phyloP scores from a whole-genome alignment of 1,140 invertebrate genomes.

The Achroia grisella region DNA sequence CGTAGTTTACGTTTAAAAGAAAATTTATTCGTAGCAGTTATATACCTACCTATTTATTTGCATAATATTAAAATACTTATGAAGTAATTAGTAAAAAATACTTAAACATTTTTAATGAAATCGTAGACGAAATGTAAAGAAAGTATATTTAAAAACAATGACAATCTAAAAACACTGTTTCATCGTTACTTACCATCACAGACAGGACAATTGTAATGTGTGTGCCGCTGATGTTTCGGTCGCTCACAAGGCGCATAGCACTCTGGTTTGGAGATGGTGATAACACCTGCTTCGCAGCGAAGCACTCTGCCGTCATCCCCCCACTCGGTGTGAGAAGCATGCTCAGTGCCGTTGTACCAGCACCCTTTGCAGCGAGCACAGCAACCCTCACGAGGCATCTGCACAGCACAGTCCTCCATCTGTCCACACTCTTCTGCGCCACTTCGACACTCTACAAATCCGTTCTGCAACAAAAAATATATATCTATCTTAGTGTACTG shows the following conservation, averaged over 20 bases:
- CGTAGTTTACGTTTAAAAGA: no score
- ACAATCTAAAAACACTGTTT: neutral
- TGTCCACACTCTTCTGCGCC: slow-evolving; percentile 51
- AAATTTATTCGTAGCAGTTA: no score
- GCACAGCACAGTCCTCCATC: slow-evolving; percentile 57
- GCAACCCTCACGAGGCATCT: slow-evolving; percentile 60
- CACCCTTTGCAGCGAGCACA: slow-evolving; percentile 78
- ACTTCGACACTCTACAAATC: slow-evolving; percentile 58
- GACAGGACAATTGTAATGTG: slow-evolving; percentile 83
- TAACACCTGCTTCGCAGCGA: slow-evolving; percentile 86
- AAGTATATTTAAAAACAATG: neutral
- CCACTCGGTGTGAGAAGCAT: slow-evolving; percentile 86
- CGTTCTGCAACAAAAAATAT: slow-evolving; percentile 40
- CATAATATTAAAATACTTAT: no score
- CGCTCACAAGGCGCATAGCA: slow-evolving; percentile 86
- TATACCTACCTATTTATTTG: no score
- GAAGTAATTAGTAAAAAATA: no score
- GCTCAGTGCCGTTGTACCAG: slow-evolving; percentile 80
- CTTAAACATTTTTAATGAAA: no score
- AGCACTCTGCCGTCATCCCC: slow-evolving; percentile 81
- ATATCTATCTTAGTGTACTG: no score
- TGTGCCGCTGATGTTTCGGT: slow-evolving; percentile 81
- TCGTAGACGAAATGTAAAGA: neutral
- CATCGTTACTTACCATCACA: slow-evolving; percentile 75
- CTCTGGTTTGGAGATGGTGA: slow-evolving; percentile 84